These are phyloP conservation scores for Gila robusta DNA, from an alignment of 2,797 vertebrate species.

Conservation along the genomic window DNA sequence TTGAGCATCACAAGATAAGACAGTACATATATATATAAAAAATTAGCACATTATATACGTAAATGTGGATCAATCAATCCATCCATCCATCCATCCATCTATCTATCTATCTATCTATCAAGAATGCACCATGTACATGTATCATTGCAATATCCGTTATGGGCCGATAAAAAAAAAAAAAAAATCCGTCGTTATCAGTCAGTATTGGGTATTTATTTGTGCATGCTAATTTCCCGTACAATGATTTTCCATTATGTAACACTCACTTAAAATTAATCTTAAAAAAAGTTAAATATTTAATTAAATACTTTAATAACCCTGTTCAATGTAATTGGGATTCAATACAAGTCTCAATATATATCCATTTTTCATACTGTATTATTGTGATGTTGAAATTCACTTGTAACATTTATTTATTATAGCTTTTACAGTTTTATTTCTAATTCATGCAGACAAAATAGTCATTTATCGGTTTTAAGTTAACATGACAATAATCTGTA, in stretches of 20 bases:
- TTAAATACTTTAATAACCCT: not conserved
- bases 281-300: not conserved
- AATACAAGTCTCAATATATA: not conserved
- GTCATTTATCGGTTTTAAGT: not conserved
- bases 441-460: not conserved
- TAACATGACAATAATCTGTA: not conserved
- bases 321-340: not conserved
- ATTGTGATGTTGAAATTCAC: not conserved
- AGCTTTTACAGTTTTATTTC: not conserved
- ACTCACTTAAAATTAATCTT: not conserved
- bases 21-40: too few relatives aligned
- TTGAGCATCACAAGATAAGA: conserved; percentile 25
- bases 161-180: not conserved
- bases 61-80: too few relatives aligned
- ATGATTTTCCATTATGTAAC: not conserved
- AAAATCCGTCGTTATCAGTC: not conserved
- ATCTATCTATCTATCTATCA: too few relatives aligned
- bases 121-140: not conserved
- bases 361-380: not conserved
- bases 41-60: too few relatives aligned
- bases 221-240: not conserved
- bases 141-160: not conserved
- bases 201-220: not conserved
- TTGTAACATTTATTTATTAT: accelerated
- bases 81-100: not conserved